Evolutionary conservation across 2,113 vertebrate genomes (phyloP).

Genomic region (Oreotrochilus melanogaster): DNA sequence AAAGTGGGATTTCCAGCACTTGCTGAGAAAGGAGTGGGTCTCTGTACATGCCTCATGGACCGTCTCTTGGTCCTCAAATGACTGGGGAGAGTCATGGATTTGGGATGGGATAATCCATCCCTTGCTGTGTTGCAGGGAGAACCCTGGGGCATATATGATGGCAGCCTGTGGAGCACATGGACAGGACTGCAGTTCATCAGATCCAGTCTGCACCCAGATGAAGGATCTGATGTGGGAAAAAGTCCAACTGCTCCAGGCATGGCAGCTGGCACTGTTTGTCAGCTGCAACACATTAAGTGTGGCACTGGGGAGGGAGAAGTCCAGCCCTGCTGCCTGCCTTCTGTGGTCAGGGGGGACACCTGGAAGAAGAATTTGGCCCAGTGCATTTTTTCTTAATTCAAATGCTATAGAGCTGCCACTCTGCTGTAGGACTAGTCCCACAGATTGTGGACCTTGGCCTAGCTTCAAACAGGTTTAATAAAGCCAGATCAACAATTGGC

Average conservation of each 20-base stretch:
- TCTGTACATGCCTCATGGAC: rapidly evolving
- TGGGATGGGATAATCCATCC: not conserved
- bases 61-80: not conserved
- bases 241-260: not conserved
- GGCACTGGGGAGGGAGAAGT: not conserved
- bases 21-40: not conserved
- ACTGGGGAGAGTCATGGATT: not conserved
- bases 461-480: not conserved
- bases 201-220: not conserved
- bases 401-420: constrained; percentile 12
- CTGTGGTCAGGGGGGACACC: not conserved
- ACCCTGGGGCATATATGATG: rapidly evolving
- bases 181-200: not conserved
- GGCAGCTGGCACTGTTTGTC: not conserved
- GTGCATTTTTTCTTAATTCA: constrained; percentile 50
- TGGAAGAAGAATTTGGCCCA: not conserved
- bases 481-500: rapidly evolving
- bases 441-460: not conserved
- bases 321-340: not conserved
- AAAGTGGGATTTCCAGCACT: not conserved
- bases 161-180: not conserved
- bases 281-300: constrained; percentile 42
- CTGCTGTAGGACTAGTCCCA: not conserved
- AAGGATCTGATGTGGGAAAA: constrained; percentile 18
- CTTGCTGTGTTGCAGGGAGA: not conserved